Base-by-base conservation (phyloP, 2,113 vertebrate genomes). In the Nycticebus coucang region DNA sequence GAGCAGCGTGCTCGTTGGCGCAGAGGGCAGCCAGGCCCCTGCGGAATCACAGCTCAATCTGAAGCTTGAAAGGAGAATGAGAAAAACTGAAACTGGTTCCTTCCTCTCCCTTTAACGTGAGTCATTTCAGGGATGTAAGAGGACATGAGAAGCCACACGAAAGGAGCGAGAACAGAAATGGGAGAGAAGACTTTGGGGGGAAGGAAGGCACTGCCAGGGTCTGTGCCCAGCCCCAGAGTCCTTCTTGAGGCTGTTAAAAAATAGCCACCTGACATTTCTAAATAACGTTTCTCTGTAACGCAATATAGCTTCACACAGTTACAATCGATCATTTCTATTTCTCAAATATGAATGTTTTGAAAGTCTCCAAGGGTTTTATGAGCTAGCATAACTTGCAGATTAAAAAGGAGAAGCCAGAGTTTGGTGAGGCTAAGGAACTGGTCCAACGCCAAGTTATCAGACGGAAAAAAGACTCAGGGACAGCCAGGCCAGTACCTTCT, bases 351-450 rank as follows among this genome's bases (percentile, higher is more conserved):
- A 50, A 88, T 45, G 55, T 45, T 62, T 2, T 71, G 24, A 17
- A 93, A 55, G 84, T 83, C 88, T 59, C 41, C 11, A 66, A 72
- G 26, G 69, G n/a, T 50, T 69, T 92, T 83, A 83, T 77, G 87
- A 91, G 66, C 55, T 1, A 30, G n/a, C 18, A 78, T 3, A 57
- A 85, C 78, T 41, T 60, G n/a, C 22, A 94, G 55, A 79, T 74
- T 41, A 37, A 74, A 78, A 11, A 26, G 15, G 8, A 26, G 59
- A 87, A 66, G 53, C 21, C 50, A 41, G 69, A 45, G 66, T 37
- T 91, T 30, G 82, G 66, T 1, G 45, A 64, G 30, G 30, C 68
- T 69, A 18, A 30, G 45, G 26, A 64, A 35, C 13, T 35, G 35
- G 69, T n/a, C 69, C 19, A 35, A 3, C 0, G 1, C 9, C 10